phyloP scores from a whole-genome alignment of 2,888 invertebrate genomes.

The Callyntrura sp. region DNA sequence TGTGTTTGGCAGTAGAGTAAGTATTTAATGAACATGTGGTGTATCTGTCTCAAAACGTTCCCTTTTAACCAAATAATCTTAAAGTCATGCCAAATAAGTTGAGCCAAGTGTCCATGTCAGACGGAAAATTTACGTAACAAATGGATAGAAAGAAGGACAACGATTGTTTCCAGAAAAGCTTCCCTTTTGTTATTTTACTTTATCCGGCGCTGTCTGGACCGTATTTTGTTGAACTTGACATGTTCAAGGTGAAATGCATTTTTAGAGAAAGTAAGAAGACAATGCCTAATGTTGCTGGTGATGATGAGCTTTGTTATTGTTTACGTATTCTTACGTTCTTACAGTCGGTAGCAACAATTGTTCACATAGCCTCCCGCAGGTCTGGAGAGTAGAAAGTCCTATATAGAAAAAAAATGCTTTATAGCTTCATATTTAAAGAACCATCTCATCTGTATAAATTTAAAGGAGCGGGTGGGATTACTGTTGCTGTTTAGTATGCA shows the following conservation, averaged over 20 bases:
- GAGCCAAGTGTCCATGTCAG: too few relatives aligned
- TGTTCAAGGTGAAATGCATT: neutral
- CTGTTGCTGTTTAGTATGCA: constrained; percentile 39
- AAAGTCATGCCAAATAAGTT: too few relatives aligned
- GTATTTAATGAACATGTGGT: too few relatives aligned
- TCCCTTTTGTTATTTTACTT: too few relatives aligned
- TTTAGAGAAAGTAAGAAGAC: neutral
- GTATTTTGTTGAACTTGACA: constrained; percentile 7
- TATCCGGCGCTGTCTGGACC: neutral
- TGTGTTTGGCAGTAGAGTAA: too few relatives aligned
- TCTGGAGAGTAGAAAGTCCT: neutral
- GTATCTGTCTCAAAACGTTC: too few relatives aligned
- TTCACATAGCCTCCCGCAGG: neutral
- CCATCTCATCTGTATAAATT: neutral
- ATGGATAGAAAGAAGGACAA: too few relatives aligned
- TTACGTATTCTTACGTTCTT: neutral
- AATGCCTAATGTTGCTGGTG: too few relatives aligned
- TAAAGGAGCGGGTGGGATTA: constrained; percentile 22
- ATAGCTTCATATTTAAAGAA: too few relatives aligned
- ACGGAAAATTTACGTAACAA: too few relatives aligned
- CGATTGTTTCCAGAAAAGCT: too few relatives aligned
- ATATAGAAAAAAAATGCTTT: neutral
- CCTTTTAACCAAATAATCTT: too few relatives aligned
- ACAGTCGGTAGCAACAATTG: neutral
- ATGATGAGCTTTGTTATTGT: neutral